A percentile compares a stretch with the other conserved stretches of the same genome.
Conservation (phyloP, 2,888 invertebrate genomes). For the Choristoneura rosaceana region DNA sequence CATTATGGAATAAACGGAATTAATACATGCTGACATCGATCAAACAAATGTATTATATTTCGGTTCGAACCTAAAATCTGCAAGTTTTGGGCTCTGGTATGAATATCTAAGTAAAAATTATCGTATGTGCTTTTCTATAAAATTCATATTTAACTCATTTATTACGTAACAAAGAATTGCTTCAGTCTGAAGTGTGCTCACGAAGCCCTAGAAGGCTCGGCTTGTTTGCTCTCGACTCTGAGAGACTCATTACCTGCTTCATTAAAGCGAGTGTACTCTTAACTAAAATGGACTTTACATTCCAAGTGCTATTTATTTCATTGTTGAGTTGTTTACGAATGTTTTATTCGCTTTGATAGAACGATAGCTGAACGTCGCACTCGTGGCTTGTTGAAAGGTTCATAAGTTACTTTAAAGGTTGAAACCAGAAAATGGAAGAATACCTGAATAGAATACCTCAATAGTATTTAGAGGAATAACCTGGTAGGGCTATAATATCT, state of each 20-base stretch:
- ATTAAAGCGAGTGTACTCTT: constrained; percentile 73
- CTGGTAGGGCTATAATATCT: too few relatives aligned
- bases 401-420: too few relatives aligned
- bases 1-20: too few relatives aligned
- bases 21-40: too few relatives aligned
- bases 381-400: not conserved
- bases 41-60: too few relatives aligned
- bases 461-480: too few relatives aligned
- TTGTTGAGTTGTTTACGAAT: constrained; percentile 22
- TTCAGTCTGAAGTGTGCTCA: constrained; percentile 43
- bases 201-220: constrained; percentile 50
- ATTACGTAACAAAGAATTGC: constrained; percentile 26
- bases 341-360: not conserved
- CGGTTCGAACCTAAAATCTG: too few relatives aligned
- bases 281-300: constrained; percentile 51
- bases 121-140: not conserved
- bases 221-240: constrained; percentile 70
- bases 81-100: too few relatives aligned
- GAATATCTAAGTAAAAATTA: not conserved
- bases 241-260: constrained; percentile 76
- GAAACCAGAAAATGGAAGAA: not conserved
- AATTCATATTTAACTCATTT: constrained; percentile 24
- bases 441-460: too few relatives aligned
- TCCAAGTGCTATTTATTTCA: constrained; percentile 31
- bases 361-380: not conserved